Percentiles rank a stretch among this genome's conserved stretches.
Evolutionary conservation across 2,113 vertebrate genomes (phyloP).

Genomic region (Reinhardtius hippoglossoides): DNA sequence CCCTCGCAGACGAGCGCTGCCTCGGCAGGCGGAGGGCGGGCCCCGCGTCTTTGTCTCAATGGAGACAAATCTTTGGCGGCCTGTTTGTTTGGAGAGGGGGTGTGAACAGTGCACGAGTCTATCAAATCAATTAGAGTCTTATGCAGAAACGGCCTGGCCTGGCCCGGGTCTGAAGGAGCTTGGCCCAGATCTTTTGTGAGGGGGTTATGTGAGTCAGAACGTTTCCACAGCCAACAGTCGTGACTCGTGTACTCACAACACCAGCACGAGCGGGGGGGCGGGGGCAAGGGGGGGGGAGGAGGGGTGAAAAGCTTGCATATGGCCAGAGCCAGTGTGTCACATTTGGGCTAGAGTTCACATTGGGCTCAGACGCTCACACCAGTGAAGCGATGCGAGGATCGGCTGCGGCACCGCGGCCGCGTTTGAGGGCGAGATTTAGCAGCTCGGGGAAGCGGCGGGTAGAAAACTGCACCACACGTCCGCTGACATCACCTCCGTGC

Average conservation of each 20-base stretch:
- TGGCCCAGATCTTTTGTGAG: constrained; percentile 58
- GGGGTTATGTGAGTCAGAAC: constrained; percentile 69
- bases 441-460: constrained; percentile 36
- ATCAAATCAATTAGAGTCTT: constrained; percentile 75
- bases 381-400: constrained; percentile 46
- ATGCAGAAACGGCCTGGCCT: constrained; percentile 55
- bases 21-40: not conserved
- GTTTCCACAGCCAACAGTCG: constrained; percentile 66
- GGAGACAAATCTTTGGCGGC: constrained; percentile 55
- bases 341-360: constrained; percentile 64
- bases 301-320: constrained; percentile 72
- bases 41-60: constrained; percentile 22
- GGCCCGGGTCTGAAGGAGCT: constrained; percentile 54
- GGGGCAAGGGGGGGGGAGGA: constrained; percentile 17
- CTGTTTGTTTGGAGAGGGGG: constrained; percentile 70
- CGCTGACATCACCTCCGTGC: no score
- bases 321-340: constrained; percentile 74
- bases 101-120: constrained; percentile 67
- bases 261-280: constrained; percentile 30
- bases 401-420: constrained; percentile 4
- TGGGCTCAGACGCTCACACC: constrained; percentile 70
- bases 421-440: constrained; percentile 49
- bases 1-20: constrained; percentile 6
- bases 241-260: constrained; percentile 65
- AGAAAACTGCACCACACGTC: constrained; percentile 14